Base-by-base conservation (phyloP, 2,797 vertebrate species). In the Muscicapa comitata region DNA sequence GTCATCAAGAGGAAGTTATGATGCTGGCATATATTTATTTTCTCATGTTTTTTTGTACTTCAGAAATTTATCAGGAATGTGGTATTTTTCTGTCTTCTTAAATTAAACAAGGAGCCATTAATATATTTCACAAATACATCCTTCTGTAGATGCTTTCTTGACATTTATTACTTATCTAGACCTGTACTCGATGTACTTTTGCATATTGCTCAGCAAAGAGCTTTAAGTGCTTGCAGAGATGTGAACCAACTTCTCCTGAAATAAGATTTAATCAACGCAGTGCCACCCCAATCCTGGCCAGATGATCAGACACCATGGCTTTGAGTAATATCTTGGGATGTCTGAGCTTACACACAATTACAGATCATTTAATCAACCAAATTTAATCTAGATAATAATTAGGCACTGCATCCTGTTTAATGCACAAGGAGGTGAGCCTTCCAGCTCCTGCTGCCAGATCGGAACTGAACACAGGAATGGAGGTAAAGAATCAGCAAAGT, bases 301-400 rank as follows among this genome's bases (percentile, higher is more conserved):
- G 86, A 82, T 84, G 83, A 95, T 97, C 94, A 80, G 91, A 83
- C 81, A 92, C n/a, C 7, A 7, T 17, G 10, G 76, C 73, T 89
- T 74, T 65, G 85, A 96, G 67, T 65, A 94, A 78, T 75, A 75
- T 61, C 87, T 91, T 76, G 80, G 81, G 90, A 95, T 93, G 71
- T 89, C 77, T 93, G 83, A 94, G 78, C 80, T 57, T 67, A 59
- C 65, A 86, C 81, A 89, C 91, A 93, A 94, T 86, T 88, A 92
- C 47, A 88, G 90, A 88, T 67, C 86, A 94, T 87, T 96, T 96
- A 90, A 97, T 96, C 95, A 96, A 96, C 90, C 94, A 95, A 95
- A 95, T 96, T 95, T 96, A 97, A 97, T 97, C 93, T 95, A 94
- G 93, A 87, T 80, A 96, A 85, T 96, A 96, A 96, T 97, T 97